A percentile compares a stretch with the other conserved stretches of the same genome.
Evolutionary conservation across 1,140 invertebrate species (phyloP).

Genomic region (Heliconius hermathena): DNA sequence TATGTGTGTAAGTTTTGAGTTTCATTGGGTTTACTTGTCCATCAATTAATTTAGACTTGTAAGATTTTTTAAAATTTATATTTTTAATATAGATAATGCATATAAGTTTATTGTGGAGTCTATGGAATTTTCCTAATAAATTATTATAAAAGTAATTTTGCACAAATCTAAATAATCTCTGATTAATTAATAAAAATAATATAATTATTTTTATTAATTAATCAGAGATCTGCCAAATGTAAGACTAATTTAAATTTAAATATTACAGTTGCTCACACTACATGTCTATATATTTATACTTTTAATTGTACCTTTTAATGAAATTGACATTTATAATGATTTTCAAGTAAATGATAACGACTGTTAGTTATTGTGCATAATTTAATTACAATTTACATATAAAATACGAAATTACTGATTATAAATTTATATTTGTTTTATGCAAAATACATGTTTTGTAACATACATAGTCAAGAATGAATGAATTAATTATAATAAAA

Average conservation of each 20-base stretch:
- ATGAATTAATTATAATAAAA: background rate
- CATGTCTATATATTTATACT: background rate
- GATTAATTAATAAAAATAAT: background rate
- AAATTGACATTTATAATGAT: conserved; percentile 8
- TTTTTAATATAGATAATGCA: background rate
- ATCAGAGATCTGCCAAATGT: too few species aligned
- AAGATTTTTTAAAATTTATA: background rate
- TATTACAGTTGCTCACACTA: background rate
- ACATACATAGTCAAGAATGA: background rate
- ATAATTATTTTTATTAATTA: too few species aligned
- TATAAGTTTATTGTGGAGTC: too few species aligned
- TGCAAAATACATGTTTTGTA: conserved; percentile 2
- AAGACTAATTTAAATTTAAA: background rate
- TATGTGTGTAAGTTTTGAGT: background rate
- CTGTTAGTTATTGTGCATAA: background rate
- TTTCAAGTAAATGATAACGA: conserved; percentile 3
- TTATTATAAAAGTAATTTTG: background rate
- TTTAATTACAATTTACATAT: conserved; percentile 14
- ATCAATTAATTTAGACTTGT: background rate
- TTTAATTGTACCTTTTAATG: conserved; percentile 6
- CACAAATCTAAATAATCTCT: background rate
- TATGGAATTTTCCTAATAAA: too few species aligned
- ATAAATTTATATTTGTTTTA: conserved; percentile 1
- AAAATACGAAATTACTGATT: background rate
- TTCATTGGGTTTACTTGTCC: background rate